Evolutionary conservation across 2,888 invertebrate genomes (phyloP).

Genomic region (Zaprionus obscuricornis): DNA sequence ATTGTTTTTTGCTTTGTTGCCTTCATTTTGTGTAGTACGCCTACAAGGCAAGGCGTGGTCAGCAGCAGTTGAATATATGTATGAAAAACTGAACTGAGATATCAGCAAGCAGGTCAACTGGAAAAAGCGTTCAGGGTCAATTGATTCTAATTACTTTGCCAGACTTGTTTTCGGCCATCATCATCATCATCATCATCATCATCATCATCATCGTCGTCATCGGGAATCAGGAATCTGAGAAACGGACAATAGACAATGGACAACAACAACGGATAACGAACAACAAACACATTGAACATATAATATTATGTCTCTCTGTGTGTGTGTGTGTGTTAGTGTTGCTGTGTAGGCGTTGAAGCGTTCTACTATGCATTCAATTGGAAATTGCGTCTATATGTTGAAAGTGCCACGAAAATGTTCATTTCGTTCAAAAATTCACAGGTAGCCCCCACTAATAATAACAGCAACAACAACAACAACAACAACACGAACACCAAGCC

Average conservation of each 20-base stretch:
- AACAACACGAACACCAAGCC: no score
- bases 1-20: slow-evolving; percentile 36
- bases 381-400: slow-evolving; percentile 39
- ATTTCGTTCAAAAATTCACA: no score
- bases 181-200: background rate
- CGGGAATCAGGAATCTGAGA: slow-evolving; percentile 10
- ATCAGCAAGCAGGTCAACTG: slow-evolving; percentile 62
- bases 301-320: slow-evolving; percentile 10
- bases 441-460: no score
- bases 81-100: slow-evolving; percentile 31
- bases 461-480: no score
- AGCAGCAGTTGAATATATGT: slow-evolving; percentile 22
- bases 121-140: slow-evolving; percentile 69
- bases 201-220: background rate
- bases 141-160: slow-evolving; percentile 64
- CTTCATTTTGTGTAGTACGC: background rate
- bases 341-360: slow-evolving; percentile 55
- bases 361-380: slow-evolving; percentile 55
- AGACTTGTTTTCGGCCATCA: slow-evolving; percentile 28
- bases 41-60: no score
- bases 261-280: background rate
- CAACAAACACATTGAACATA: background rate
- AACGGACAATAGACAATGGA: slow-evolving; percentile 7
- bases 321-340: no score
- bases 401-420: slow-evolving; percentile 5